phyloP scores from a whole-genome alignment of 1,140 invertebrate species.

The Dreissena polymorpha region DNA sequence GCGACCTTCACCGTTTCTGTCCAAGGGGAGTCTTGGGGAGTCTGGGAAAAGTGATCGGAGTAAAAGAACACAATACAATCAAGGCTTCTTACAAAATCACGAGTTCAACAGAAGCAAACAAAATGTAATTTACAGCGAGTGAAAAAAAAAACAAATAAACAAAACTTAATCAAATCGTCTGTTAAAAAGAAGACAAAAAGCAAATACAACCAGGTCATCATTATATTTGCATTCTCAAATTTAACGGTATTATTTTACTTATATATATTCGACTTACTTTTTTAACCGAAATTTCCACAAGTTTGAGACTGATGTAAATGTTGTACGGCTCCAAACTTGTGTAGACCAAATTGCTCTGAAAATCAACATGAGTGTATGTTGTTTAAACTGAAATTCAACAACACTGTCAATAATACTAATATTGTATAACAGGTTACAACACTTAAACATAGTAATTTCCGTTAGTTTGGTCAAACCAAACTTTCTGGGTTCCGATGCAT shows the following conservation, averaged over 20 bases:
- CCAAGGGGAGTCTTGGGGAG: slow-evolving; percentile 26
- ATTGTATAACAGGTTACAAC: background rate
- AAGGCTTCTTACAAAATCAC: too few relatives aligned
- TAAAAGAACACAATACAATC: too few relatives aligned
- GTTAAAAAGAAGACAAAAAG: background rate
- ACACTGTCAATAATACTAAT: background rate
- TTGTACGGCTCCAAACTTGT: slow-evolving; percentile 16
- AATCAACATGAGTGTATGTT: background rate
- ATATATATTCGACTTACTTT: slow-evolving; percentile 6
- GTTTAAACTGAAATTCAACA: background rate
- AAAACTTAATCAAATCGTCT: background rate
- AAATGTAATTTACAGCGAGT: background rate
- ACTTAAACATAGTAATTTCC: background rate
- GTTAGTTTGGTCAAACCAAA: background rate
- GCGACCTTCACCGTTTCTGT: slow-evolving; percentile 17
- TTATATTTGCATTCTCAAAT: background rate
- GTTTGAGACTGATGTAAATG: slow-evolving; percentile 25
- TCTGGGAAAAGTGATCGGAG: background rate
- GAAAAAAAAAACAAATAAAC: background rate
- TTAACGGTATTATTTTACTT: background rate
- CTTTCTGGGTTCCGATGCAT: background rate
- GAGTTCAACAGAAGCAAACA: background rate
- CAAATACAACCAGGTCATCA: background rate
- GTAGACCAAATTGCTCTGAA: slow-evolving; percentile 44
- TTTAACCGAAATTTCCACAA: slow-evolving; percentile 31